Evolutionary conservation across 2,113 vertebrate genomes (phyloP).

Genomic region (Delphinus delphis): DNA sequence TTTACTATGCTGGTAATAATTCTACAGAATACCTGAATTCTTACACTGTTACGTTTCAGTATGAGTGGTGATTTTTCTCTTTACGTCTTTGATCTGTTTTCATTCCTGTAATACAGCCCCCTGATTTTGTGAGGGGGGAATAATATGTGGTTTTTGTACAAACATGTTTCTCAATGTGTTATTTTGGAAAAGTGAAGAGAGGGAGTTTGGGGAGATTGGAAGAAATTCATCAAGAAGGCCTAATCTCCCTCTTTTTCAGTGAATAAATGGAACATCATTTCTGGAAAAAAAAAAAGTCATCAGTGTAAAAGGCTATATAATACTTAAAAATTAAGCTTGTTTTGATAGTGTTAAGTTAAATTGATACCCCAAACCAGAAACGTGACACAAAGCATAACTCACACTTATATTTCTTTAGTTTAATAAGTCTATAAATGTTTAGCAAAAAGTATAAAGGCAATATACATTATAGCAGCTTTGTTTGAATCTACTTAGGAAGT

Average conservation of each 20-base stretch:
- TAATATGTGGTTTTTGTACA: constrained; percentile 81
- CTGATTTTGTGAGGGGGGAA: constrained; percentile 76
- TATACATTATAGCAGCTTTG: background rate
- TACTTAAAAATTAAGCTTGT: constrained; percentile 57
- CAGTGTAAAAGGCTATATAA: constrained; percentile 46
- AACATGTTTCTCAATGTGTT: constrained; percentile 65
- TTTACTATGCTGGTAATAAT: constrained; percentile 75
- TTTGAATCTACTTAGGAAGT: constrained; percentile 25
- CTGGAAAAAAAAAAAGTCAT: background rate
- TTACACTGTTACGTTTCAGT: constrained; percentile 73
- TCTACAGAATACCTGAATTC: constrained; percentile 58
- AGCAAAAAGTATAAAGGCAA: constrained; percentile 22
- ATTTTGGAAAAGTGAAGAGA: constrained; percentile 48
- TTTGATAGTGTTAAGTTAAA: constrained; percentile 60
- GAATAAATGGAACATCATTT: constrained; percentile 51
- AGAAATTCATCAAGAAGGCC: constrained; percentile 14
- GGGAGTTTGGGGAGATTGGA: constrained; percentile 4
- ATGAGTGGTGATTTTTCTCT: constrained; percentile 71
- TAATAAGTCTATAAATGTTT: constrained; percentile 58
- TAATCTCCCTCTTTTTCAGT: background rate
- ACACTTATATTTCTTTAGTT: constrained; percentile 35
- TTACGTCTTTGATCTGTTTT: constrained; percentile 74
- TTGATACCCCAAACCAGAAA: constrained; percentile 13
- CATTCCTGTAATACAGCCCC: constrained; percentile 76
- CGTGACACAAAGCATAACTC: constrained; percentile 29